phyloP scores from a whole-genome alignment of 1,140 invertebrate genomes.

The Stratiolaelaps scimitus region DNA sequence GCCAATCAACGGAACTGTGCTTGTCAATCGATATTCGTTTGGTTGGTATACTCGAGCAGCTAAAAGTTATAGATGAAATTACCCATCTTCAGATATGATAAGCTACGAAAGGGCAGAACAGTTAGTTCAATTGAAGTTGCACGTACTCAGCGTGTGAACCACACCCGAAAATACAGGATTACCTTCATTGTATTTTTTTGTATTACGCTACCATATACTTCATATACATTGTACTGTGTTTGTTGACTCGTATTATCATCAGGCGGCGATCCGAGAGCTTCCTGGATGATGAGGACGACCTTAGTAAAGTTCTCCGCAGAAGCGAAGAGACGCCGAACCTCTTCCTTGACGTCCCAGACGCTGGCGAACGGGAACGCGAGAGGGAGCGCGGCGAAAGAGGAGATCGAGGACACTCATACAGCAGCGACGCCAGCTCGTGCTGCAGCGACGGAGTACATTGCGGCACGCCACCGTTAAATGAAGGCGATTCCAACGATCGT shows the following conservation, averaged over 20 bases:
- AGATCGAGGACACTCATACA: slow-evolving; percentile 2
- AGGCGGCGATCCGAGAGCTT: slow-evolving; percentile 27
- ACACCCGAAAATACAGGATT: no score
- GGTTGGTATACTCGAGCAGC: no score
- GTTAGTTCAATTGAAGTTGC: no score
- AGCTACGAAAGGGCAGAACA: no score
- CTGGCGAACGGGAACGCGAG: background rate
- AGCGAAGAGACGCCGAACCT: slow-evolving; percentile 21
- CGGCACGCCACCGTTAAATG: slow-evolving; percentile 8
- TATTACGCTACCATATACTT: no score
- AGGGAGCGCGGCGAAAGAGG: background rate
- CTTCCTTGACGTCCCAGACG: slow-evolving; percentile 14
- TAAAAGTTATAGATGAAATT: no score
- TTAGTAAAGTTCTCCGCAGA: slow-evolving; percentile 10
- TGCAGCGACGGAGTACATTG: slow-evolving; percentile 26
- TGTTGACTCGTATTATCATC: background rate
- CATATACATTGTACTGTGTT: no score
- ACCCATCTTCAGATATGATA: no score
- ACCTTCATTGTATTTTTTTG: no score
- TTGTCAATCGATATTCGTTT: no score
- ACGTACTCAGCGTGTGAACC: no score
- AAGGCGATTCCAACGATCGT: background rate
- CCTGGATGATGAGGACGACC: slow-evolving; percentile 27
- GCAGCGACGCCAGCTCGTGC: slow-evolving; percentile 18
- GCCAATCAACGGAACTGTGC: no score